These are phyloP conservation scores for Rhagonycha fulva DNA, from an alignment of 2,888 invertebrate species.

Conservation along the genomic window DNA sequence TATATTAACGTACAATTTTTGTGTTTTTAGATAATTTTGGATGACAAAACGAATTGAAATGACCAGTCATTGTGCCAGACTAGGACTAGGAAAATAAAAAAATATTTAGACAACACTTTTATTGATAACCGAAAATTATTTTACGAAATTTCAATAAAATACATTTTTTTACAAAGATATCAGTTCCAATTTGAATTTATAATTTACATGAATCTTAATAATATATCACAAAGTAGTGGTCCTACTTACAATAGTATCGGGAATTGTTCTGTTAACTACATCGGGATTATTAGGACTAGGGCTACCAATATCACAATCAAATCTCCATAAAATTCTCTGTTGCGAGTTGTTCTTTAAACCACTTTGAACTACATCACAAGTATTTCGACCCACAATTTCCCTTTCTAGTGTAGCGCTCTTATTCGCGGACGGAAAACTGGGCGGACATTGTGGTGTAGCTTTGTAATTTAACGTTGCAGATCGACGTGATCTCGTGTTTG, in stretches of 20 bases:
- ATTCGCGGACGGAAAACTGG: constrained; percentile 27
- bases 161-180: constrained; percentile 20
- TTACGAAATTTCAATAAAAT: constrained; percentile 18
- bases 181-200: constrained; percentile 22
- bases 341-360: constrained; percentile 87
- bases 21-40: no score
- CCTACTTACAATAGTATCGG: constrained; percentile 51
- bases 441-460: constrained; percentile 45
- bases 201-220: constrained; percentile 13
- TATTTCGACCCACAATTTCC: constrained; percentile 71
- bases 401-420: constrained; percentile 43
- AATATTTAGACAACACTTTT: constrained; percentile 3
- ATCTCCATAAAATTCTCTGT: constrained; percentile 54
- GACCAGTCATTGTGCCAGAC: no score
- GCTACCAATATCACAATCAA: constrained; percentile 54
- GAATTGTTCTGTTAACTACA: constrained; percentile 48
- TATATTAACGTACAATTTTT: no score
- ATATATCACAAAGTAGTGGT: constrained; percentile 56
- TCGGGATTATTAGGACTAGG: constrained; percentile 53
- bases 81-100: neutral
- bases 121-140: constrained; percentile 1
- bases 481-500: constrained; percentile 46
- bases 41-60: no score
- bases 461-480: constrained; percentile 49
- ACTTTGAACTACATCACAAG: constrained; percentile 85